These are phyloP conservation scores for Tragopan temminckii DNA, from an alignment of 2,797 vertebrate genomes.

Conservation along the genomic window DNA sequence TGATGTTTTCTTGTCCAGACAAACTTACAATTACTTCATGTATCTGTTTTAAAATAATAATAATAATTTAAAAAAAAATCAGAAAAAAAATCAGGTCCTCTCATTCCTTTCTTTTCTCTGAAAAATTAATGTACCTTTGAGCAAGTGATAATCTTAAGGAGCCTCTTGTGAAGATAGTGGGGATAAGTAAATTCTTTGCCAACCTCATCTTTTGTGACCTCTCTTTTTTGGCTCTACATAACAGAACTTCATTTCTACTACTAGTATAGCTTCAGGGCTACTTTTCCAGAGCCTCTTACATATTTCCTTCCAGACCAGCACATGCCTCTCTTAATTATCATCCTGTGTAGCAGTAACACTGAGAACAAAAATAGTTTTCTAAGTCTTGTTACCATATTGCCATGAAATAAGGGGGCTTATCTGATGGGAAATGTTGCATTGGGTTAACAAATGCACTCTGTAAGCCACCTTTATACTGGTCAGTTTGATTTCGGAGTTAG, in stretches of 20 bases:
- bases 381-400: background rate
- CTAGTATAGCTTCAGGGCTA: constrained; percentile 24
- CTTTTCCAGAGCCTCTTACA: background rate
- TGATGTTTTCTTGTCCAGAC: background rate
- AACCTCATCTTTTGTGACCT: constrained; percentile 8
- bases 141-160: constrained; percentile 2
- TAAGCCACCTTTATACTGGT: background rate
- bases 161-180: background rate
- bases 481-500: background rate
- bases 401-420: background rate
- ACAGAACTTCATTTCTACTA: constrained; percentile 23
- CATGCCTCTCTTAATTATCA: background rate
- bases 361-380: background rate
- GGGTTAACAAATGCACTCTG: background rate
- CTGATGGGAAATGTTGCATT: background rate
- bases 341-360: background rate
- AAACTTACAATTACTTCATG: background rate
- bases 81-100: background rate
- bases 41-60: too few species aligned
- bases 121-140: constrained; percentile 31
- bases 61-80: background rate
- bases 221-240: constrained; percentile 20
- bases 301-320: constrained; percentile 24
- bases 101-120: background rate
- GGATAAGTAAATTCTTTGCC: constrained; percentile 7